Evolutionary conservation across 2,113 vertebrate genomes (phyloP), one percentile per base, ranked within the genome.

Genomic region (Pelobates fuscus): DNA sequence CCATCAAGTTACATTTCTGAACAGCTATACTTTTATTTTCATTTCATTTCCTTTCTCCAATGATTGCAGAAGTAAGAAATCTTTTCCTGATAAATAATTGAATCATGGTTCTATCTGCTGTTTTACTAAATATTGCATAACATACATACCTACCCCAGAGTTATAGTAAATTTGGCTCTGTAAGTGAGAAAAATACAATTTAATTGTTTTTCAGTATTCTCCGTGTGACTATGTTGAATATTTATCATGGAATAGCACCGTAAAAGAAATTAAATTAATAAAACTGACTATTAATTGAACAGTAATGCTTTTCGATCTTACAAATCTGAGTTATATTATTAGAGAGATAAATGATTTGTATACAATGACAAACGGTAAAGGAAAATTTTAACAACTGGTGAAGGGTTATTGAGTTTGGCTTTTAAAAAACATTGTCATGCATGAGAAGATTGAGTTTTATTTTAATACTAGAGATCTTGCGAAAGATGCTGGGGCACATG

Each of bases 1-100:
- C n/a, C n/a, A n/a, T 29, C 15, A 37, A 7, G 21, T 20, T 52
- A 20, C 37, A 32, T 63, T 2, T 32, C 8, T 63, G 27, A 20
- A 63, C 60, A 63, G 60, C 21, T 37, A 32, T 63, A 26, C 5
- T 32, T 41, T n/a, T n/a, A n/a, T n/a, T 41, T 12, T 12, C 4
- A 17, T 63, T 2, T 62, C 37, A 32, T 12, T 63, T 8, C 25
- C 23, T 59, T 61, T 18, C 26, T 61, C 6, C 27, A 14, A 29
- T n/a, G 26, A 61, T 27, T 18, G 24, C 8, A 21, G 27, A 29
- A 37, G n/a, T 8, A 21, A 37, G 18, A 37, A 37, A 8, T 20
- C 27, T 37, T 12, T 37, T 15, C 29, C 30, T 32, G 30, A 21
- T 63, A 17, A 63, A 63, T 63, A 63, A 63, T 63, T 63, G 30